Evolutionary conservation across 2,797 vertebrate species (phyloP), one percentile per base, ranked within the genome.

Genomic region (Pseudomugil gertrudae): DNA sequence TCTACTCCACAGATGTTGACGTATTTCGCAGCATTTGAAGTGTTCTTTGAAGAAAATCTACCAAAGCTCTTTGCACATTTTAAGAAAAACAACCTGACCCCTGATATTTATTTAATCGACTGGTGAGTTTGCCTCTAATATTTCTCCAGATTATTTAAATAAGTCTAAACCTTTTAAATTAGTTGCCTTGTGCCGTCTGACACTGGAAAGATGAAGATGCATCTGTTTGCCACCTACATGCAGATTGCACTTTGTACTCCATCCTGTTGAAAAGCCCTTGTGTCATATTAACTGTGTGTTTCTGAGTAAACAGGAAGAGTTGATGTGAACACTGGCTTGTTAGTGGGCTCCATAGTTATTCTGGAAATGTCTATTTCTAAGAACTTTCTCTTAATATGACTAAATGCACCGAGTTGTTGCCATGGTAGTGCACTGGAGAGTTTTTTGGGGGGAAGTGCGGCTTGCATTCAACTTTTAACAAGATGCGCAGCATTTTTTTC

Each of bases 11-110:
- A 98, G 96, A 98, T 98, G 95, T 87, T 97, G 93, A 96, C 95
- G 14, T 97, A 98, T 67, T 98, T 97, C 90, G 94, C 95, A 0
- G 95, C 96, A 29, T 98, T 98, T 90, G 96, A 98, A 92, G 96
- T 97, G 57, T 98, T 97, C 92, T 98, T 97, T 89, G 96, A 98
- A 92, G 96, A 97, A 92, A 97, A 97, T 73, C 92, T 98, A 92
- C 96, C 96, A 87, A 96, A 95, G 94, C 94, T 98, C 85, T 97
- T 98, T 94, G 95, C 95, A 80, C 96, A 98, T 92, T 97, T 98
- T 92, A 96, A 97, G 94, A 96, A 94, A 78, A 96, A 96, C 91
- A 97, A 93, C 85, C 79, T 98, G 78, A 96, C 94, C 66, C 96
- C 96, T 43, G 96, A 98, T 90, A 97, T 98, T 94, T 98, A 97